Conservation (phyloP, 2,888 invertebrate species). For the Eupsilia transversa region DNA sequence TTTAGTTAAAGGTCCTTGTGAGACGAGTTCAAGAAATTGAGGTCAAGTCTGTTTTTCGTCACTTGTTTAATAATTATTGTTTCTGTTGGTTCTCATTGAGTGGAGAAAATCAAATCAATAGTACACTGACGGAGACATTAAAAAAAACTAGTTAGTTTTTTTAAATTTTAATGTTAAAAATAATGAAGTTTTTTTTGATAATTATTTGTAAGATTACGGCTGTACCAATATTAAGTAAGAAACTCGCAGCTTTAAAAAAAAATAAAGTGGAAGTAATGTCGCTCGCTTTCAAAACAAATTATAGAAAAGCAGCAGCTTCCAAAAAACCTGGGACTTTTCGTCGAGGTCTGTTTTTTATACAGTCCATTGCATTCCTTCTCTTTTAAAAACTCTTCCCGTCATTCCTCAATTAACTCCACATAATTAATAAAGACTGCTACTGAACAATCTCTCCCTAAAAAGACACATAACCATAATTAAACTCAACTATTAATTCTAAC, state of each 20-base stretch:
- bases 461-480: conserved; percentile 29
- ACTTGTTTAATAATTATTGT: conserved; percentile 20
- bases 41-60: conserved; percentile 6
- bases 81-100: conserved; percentile 22
- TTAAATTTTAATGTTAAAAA: not conserved
- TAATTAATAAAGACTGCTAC: not conserved
- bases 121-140: not conserved
- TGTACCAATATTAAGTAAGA: not conserved
- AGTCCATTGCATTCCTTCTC: not conserved
- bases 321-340: not conserved
- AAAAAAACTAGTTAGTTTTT: no score
- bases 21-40: not conserved
- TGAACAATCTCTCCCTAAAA: conserved; percentile 22
- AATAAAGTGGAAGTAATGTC: not conserved
- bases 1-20: conserved; percentile 7
- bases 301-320: not conserved
- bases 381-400: not conserved
- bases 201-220: not conserved
- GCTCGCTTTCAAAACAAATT: not conserved
- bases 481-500: conserved; percentile 52
- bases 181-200: not conserved
- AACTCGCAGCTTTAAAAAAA: not conserved
- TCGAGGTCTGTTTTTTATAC: not conserved
- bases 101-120: not conserved
- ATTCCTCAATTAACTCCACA: conserved; percentile 3